Conservation (phyloP, 2,797 vertebrate genomes). For the Hoplostethus mediterraneus region DNA sequence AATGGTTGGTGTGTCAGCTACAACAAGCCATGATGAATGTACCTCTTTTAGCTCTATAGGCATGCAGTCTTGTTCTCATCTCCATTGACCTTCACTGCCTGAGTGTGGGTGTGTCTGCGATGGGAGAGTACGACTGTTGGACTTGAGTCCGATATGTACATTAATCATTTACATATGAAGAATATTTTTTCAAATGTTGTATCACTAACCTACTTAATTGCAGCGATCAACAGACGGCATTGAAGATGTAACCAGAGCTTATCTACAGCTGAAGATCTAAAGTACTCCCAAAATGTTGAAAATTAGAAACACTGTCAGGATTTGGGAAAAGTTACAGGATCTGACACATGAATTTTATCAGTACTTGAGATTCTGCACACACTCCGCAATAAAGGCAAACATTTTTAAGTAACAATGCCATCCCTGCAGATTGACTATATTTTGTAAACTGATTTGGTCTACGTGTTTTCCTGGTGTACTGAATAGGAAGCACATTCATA, state of each 20-base stretch:
- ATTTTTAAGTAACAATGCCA: slow-evolving; percentile 33
- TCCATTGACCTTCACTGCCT: slow-evolving; percentile 30
- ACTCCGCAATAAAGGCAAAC: slow-evolving; percentile 73
- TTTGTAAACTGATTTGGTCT: too few relatives aligned
- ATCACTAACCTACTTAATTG: slow-evolving; percentile 45
- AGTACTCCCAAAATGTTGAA: neutral
- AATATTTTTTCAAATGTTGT: slow-evolving; percentile 46
- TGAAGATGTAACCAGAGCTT: slow-evolving; percentile 28
- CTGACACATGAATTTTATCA: slow-evolving; percentile 25
- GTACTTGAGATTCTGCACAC: slow-evolving; percentile 34
- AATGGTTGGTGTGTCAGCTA: slow-evolving; percentile 21
- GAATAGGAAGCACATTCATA: too few relatives aligned
- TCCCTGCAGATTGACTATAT: neutral
- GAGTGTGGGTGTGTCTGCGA: neutral
- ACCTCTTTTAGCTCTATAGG: neutral
- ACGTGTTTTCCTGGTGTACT: too few relatives aligned
- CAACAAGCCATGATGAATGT: neutral
- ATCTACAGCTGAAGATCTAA: slow-evolving; percentile 3
- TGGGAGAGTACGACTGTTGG: neutral
- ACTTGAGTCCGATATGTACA: neutral
- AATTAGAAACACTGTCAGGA: neutral
- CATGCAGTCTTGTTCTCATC: slow-evolving; percentile 17
- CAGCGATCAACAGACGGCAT: slow-evolving; percentile 3
- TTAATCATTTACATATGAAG: slow-evolving; percentile 31
- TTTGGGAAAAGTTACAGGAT: slow-evolving; percentile 60